These are phyloP conservation scores for Lacerta bilineata DNA, from an alignment of 2,797 vertebrate species.

Conservation along the genomic window DNA sequence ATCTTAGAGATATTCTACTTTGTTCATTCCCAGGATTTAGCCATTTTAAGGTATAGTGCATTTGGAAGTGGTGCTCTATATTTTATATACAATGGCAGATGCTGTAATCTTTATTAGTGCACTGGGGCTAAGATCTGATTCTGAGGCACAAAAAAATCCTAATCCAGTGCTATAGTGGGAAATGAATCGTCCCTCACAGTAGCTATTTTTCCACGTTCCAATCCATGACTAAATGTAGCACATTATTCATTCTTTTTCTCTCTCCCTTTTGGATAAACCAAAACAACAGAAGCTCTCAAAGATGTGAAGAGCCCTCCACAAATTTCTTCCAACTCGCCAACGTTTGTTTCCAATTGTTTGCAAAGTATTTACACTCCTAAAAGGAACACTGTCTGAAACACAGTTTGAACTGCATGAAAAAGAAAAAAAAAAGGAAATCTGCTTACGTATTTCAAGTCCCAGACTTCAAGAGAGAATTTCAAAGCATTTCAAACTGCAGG, in stretches of 20 bases:
- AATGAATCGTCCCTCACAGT: not conserved
- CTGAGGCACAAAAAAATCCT: not conserved
- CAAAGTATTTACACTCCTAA: constrained; percentile 18
- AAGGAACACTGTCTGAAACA: constrained; percentile 10
- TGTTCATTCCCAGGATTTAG: no score
- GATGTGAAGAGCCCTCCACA: constrained; percentile 8
- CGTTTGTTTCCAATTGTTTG: not conserved
- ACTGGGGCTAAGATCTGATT: not conserved
- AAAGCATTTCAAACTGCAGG: constrained; percentile 24
- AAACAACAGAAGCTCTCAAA: not conserved
- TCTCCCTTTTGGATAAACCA: not conserved
- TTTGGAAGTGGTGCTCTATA: not conserved
- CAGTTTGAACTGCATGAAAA: not conserved
- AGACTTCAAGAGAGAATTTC: constrained; percentile 7
- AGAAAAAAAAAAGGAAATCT: no score
- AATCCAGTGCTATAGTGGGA: not conserved
- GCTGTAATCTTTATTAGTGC: not conserved
- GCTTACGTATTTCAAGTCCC: not conserved
- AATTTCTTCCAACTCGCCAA: constrained; percentile 17
- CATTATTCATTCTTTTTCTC: not conserved
- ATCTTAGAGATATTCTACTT: not conserved
- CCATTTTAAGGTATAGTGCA: not conserved
- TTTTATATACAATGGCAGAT: not conserved
- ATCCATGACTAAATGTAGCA: not conserved
- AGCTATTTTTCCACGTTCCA: not conserved